Base-by-base conservation (phyloP, 2,797 vertebrate genomes). In the Vireo griseus region DNA sequence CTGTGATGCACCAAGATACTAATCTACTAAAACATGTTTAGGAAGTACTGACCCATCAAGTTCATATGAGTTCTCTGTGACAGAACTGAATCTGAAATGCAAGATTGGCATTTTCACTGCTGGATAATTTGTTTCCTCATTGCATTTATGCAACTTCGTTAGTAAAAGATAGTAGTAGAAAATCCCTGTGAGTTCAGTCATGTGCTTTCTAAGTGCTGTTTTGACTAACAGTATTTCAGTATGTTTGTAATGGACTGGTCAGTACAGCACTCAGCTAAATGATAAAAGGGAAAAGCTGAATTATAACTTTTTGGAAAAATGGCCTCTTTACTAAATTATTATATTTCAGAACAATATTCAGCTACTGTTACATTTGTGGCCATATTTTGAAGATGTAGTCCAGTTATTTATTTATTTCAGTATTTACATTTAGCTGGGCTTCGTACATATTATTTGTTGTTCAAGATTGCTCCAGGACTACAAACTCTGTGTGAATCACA, bases 401-500 rank as follows among this genome's bases (percentile, higher is more conserved):
- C 5, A 31, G 19, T 73, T 62, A 67, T 82, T 58, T 69, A 52
- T 40, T 79, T 84, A 35, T 88, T 88, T 90, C 25, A 2, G 19
- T 79, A 54, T 88, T 95, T 80, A 47, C 52, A n/a, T 28, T 95
- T 48, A 91, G 33, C 14, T 77, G 24, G 28, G 29, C 54, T 15
- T 91, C 80, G 81, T 78, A 21, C 58, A 6, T 89, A 7, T 58
- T 95, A 78, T 85, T 96, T 91, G 29, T 74, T 87, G 75, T 69
- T 78, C 42, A 52, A 0, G 33, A 89, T 81, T 92, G 29, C 55
- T 90, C 57, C n/a, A 88, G 50, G 66, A 63, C 66, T 82, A 35
- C n/a, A 79, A 14, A 54, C 16, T 71, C 80, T 28, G 6, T 63
- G 31, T 82, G 77, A 86, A 88, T 94, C 95, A 94, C 40, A 28